Percentiles rank a stretch among this genome's conserved stretches.
Conservation (phyloP, 2,113 vertebrate species). For the Melanocharis versteri region DNA sequence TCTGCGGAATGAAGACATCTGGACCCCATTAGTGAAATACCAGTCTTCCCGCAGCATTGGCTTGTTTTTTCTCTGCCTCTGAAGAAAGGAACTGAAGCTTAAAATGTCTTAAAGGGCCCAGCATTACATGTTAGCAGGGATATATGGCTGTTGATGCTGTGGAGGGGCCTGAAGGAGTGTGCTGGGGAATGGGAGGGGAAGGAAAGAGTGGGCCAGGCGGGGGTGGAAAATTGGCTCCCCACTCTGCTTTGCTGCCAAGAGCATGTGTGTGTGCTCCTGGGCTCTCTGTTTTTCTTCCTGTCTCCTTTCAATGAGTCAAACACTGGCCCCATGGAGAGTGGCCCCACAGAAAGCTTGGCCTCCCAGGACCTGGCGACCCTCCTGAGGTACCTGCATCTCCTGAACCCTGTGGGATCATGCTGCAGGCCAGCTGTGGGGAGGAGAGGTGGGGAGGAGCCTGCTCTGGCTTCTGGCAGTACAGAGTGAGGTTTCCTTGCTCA, state of each 20-base stretch:
- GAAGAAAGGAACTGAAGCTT: slow-evolving; percentile 51
- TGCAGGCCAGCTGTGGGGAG: background rate
- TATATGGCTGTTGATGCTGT: background rate
- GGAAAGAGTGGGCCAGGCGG: background rate
- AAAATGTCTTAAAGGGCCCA: slow-evolving; percentile 47
- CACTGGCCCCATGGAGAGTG: background rate
- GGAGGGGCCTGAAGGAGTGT: slow-evolving; percentile 37
- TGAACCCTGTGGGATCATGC: background rate
- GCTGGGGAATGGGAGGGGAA: slow-evolving; percentile 22
- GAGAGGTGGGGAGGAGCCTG: background rate
- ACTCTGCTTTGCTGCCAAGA: slow-evolving; percentile 23
- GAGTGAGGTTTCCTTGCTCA: background rate
- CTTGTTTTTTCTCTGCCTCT: slow-evolving; percentile 33
- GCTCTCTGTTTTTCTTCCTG: slow-evolving; percentile 47
- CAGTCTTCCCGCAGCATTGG: slow-evolving; percentile 37
- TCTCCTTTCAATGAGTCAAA: slow-evolving; percentile 25
- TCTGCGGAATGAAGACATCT: slow-evolving; percentile 41
- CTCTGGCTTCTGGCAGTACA: background rate
- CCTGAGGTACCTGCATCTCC: background rate
- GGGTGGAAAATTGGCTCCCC: slow-evolving; percentile 45
- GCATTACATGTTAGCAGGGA: background rate
- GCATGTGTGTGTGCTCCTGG: slow-evolving; percentile 49
- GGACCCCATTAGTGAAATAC: slow-evolving; percentile 68
- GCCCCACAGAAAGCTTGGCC: slow-evolving; percentile 10
- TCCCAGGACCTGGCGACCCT: slow-evolving; percentile 3